Evolutionary conservation across 1,140 invertebrate genomes (phyloP), one percentile per base, ranked within the genome.

Genomic region (Drosophila navojoa): DNA sequence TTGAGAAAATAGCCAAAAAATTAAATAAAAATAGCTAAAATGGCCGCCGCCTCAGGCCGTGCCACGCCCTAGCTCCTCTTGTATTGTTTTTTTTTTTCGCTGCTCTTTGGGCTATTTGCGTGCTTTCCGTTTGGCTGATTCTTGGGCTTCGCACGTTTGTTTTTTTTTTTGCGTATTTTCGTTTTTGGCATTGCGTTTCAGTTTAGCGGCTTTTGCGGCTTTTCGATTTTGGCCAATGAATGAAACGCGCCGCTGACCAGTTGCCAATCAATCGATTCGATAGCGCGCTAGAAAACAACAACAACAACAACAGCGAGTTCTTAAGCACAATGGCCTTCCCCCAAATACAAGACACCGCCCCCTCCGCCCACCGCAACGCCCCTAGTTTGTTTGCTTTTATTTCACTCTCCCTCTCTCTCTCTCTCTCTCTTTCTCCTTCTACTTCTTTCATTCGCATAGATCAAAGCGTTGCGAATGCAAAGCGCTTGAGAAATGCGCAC

Each of bases 401-500:
- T 52, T 42, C 10, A 2, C 32, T 32, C 47, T 40, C 6, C 60
- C 45, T 32, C 47, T 19, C 19, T 22, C 19, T n/a, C n/a, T n/a
- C n/a, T n/a, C 32, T 32, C 47, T 40, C 6, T 64, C 45, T 32
- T 52, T 19, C 19, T 22, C 19, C 19, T 22, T 64, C 45, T 32
- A 47, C 47, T 47, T 52, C 11, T 13, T 38, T 38, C 35, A 38
- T 47, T 50, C 62, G 62, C 69, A 60, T 57, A 82, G 80, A 82
- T 82, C 80, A 82, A 82, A 82, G 76, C 66, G 71, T 69, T 66
- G 62, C 69, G 54, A 44, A 66, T 67, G 62, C 69, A 81, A 76
- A 81, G 40, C 75, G 67, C 79, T 62, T 71, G 71, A 76, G 67
- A 84, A 82, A 82, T 79, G 76, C 81, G 80, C 59, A 79, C 79